phyloP scores from a whole-genome alignment of 2,797 vertebrate genomes.

The Alosa sapidissima region DNA sequence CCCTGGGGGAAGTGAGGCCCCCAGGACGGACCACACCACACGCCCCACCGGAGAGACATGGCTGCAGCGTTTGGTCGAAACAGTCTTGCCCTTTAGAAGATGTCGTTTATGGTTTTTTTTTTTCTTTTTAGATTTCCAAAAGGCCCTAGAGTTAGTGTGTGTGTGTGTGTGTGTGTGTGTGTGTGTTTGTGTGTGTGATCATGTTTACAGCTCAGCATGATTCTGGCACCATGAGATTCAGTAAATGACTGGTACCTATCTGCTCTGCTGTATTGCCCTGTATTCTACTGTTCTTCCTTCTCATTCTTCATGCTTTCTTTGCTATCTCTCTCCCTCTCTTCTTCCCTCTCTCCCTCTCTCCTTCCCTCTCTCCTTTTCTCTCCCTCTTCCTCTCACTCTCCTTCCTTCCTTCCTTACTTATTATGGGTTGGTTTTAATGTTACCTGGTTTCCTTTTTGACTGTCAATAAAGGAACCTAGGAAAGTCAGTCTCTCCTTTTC shows the following conservation, averaged over 20 bases:
- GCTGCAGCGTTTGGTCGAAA: not conserved
- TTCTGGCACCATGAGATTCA: no score
- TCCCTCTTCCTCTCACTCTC: not conserved
- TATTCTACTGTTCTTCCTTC: not conserved
- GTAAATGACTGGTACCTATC: not conserved
- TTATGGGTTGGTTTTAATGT: no score
- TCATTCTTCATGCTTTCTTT: not conserved
- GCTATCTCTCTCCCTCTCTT: not conserved
- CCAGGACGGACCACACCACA: not conserved
- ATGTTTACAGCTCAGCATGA: not conserved
- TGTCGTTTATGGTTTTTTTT: no score
- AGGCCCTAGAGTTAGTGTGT: no score
- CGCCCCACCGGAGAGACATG: no score
- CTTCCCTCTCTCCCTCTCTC: not conserved
- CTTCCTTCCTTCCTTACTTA: no score
- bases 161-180: no score
- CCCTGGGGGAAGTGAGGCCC: conserved; percentile 27
- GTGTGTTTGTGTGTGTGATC: not conserved
- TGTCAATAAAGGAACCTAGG: no score
- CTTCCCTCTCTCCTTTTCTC: not conserved
- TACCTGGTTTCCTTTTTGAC: no score
- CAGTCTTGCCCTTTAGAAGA: not conserved
- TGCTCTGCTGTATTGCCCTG: not conserved
- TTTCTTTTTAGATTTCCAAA: no score
- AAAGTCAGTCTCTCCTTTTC: not conserved